Evolutionary conservation across 1,140 invertebrate species (phyloP), one percentile per base, ranked within the genome.

Genomic region (Charaxes varanes): DNA sequence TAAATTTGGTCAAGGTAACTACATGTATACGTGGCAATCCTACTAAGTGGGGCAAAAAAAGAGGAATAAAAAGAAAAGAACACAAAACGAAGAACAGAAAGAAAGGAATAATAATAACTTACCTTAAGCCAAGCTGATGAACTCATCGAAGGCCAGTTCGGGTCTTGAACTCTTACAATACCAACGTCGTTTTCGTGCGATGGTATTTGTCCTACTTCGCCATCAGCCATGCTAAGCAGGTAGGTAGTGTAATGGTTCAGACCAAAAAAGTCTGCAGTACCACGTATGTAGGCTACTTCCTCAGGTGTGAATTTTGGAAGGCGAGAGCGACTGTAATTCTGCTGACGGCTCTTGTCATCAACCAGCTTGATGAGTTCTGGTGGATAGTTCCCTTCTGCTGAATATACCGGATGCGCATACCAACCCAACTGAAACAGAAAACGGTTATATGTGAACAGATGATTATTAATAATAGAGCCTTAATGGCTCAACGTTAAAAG

Each of bases 401-500:
- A 87, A 56, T 87, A 90, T 11, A 92, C 87, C 0, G 91, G 90
- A 66, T 91, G 85, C 0, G 86, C 89, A 44, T 89, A 91, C 89
- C 88, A 90, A 5, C 88, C 88, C 24, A 88, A 67, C 86, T 88
- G 62, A 41, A 43, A 46, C n/a, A n/a, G n/a, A n/a, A n/a, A n/a
- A n/a, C n/a, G n/a, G n/a, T n/a, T n/a, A n/a, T n/a, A n/a, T n/a
- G n/a, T n/a, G n/a, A n/a, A n/a, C n/a, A n/a, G n/a, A n/a, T n/a
- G n/a, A n/a, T n/a, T n/a, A n/a, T n/a, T n/a, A n/a, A n/a, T n/a
- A n/a, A n/a, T n/a, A n/a, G n/a, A n/a, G n/a, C n/a, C n/a, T n/a
- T n/a, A n/a, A n/a, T n/a, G n/a, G n/a, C n/a, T n/a, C n/a, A n/a
- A n/a, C n/a, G n/a, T n/a, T n/a, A n/a, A n/a, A n/a, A n/a, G n/a